A percentile compares a stretch with the other conserved stretches of the same genome.
These are phyloP conservation scores for Vanessa cardui DNA, from an alignment of 2,888 invertebrate species.

Conservation along the genomic window DNA sequence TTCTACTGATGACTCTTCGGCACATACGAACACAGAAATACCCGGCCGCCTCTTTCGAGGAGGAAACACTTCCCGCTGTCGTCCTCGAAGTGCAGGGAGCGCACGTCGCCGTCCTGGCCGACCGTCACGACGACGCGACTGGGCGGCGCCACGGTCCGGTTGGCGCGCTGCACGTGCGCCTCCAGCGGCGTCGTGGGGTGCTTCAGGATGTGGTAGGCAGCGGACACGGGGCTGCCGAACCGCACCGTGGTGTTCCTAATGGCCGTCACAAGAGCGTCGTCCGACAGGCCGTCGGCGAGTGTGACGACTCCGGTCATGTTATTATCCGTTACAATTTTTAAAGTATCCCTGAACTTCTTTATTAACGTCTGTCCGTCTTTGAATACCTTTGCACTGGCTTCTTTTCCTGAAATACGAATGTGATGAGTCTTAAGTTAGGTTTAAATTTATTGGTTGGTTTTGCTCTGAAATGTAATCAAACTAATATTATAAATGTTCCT, in stretches of 20 bases:
- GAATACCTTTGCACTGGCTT: constrained; percentile 36
- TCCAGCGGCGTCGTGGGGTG: constrained; percentile 40
- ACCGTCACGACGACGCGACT: constrained; percentile 16
- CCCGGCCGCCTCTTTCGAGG: constrained; percentile 42
- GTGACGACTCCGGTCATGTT: constrained; percentile 39
- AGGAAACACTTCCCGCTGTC: constrained; percentile 29
- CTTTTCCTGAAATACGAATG: constrained; percentile 35
- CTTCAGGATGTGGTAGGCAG: constrained; percentile 42
- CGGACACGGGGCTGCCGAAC: constrained; percentile 40
- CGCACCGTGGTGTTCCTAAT: constrained; percentile 26
- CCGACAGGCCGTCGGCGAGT: constrained; percentile 27
- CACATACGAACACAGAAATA: constrained; percentile 38
- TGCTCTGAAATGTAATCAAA: no score
- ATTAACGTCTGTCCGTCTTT: constrained; percentile 25
- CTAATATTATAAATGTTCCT: no score
- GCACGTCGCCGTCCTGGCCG: constrained; percentile 42
- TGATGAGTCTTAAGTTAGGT: neutral
- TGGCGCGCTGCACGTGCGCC: constrained; percentile 40
- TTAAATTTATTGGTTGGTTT: neutral
- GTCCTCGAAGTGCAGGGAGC: constrained; percentile 32
- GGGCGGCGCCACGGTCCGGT: constrained; percentile 30
- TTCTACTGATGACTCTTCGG: neutral
- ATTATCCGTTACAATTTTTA: constrained; percentile 30
- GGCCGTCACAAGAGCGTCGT: constrained; percentile 32
- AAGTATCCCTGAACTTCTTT: constrained; percentile 30